Conservation (phyloP, 2,888 invertebrate genomes). For the Hermaeophaga mercurialis region DNA sequence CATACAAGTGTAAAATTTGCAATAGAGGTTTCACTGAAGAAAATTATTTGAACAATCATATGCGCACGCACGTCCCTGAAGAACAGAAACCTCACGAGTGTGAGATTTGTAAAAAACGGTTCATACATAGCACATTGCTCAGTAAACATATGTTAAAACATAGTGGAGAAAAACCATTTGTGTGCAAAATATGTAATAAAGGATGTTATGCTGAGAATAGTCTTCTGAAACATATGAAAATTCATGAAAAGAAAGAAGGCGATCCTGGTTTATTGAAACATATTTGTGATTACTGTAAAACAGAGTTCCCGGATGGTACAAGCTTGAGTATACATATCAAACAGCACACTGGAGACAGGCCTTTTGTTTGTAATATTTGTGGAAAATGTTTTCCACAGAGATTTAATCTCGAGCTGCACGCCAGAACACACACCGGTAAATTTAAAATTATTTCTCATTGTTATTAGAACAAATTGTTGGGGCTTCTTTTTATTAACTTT, state of each 20-base stretch:
- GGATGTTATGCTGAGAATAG: conserved; percentile 57
- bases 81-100: conserved; percentile 60
- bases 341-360: conserved; percentile 57
- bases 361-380: conserved; percentile 57
- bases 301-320: conserved; percentile 55
- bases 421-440: conserved; percentile 56
- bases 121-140: conserved; percentile 57
- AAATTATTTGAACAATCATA: conserved; percentile 58
- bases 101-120: conserved; percentile 57
- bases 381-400: conserved; percentile 58
- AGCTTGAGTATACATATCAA: conserved; percentile 56
- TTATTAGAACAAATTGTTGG: background rate
- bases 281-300: conserved; percentile 58
- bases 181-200: conserved; percentile 58
- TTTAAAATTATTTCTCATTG: background rate
- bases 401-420: conserved; percentile 57
- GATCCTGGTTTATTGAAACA: conserved; percentile 57
- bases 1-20: conserved; percentile 56
- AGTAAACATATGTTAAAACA: conserved; percentile 59
- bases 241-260: conserved; percentile 58
- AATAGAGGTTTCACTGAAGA: conserved; percentile 57
- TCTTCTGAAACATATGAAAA: conserved; percentile 58
- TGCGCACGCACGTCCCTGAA: conserved; percentile 53
- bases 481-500: conserved; percentile 12
- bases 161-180: conserved; percentile 58